phyloP scores from a whole-genome alignment of 2,797 vertebrate genomes.

The Alfaro cultratus region DNA sequence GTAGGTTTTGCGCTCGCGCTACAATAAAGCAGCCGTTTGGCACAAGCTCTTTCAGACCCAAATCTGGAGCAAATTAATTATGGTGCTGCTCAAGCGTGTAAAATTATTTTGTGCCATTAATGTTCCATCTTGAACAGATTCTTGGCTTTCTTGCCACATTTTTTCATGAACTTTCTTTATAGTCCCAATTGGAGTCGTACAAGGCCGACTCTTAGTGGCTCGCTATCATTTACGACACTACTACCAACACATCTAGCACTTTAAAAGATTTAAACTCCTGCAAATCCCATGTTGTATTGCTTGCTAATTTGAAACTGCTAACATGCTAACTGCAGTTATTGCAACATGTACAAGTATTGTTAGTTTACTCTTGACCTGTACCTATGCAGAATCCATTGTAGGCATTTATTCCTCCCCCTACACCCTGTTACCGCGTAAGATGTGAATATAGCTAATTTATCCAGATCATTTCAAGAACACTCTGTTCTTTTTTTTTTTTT shows the following conservation, averaged over 20 bases:
- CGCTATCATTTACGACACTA: neutral
- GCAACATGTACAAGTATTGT: neutral
- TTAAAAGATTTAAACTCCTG: neutral
- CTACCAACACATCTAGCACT: neutral
- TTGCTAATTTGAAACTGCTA: conserved; percentile 8
- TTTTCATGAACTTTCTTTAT: neutral
- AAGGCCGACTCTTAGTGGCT: neutral
- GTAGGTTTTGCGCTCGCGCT: neutral
- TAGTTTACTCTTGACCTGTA: conserved; percentile 1
- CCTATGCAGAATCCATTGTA: conserved; percentile 6
- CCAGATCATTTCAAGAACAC: neutral
- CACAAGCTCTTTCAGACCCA: neutral
- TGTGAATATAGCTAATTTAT: neutral
- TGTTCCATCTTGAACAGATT: neutral
- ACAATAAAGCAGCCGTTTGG: neutral
- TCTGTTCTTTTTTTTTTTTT: conserved; percentile 6
- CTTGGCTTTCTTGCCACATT: neutral
- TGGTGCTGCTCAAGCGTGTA: neutral
- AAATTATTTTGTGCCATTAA: conserved; percentile 9
- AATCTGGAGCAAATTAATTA: neutral
- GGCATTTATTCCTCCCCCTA: neutral
- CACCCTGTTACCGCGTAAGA: neutral
- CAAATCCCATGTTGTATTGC: neutral
- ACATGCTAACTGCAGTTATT: neutral
- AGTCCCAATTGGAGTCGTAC: neutral